Evolutionary conservation across 1,140 invertebrate genomes (phyloP), one percentile per base, ranked within the genome.

Genomic region (Ooceraea biroi): DNA sequence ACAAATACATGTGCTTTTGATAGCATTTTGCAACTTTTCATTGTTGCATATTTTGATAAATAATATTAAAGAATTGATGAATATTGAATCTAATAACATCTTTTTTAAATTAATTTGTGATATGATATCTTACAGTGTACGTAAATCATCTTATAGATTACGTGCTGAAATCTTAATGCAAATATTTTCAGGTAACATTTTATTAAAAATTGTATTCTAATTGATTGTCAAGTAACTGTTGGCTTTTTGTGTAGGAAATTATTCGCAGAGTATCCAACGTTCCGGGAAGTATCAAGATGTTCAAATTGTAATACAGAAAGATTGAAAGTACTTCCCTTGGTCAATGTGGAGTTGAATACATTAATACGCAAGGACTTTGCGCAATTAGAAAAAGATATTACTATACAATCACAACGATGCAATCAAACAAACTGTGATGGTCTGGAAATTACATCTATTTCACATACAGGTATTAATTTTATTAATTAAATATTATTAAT

Each of bases 201-300:
- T 68, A 68, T 25, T 7, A 36, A 63, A 0, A 63, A 10, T 0
- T 63, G n/a, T 17, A 41, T 41, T 11, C 14, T 63, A 3, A 41
- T 63, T 1, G n/a, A 63, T 50, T 68, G 46, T 50, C 22, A 68
- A 50, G 65, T 68, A n/a, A 68, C 46, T n/a, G 65, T 68, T 50
- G 46, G 22, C n/a, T 68, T 68, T 17, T 22, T 63, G n/a, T 41
- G 17, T n/a, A 10, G 30, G 1, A 41, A 41, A 36, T 41, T 63
- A 63, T 63, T 41, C 41, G 1, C 27, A 63, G 19, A 30, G 7
- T 19, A 4, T 41, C 30, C 30, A 0, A 11, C 8, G 0, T 41
- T 41, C 19, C n/a, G 11, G 1, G 61, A 63, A 19, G 11, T 63
- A n/a, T 63, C 30, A 1, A 63, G 0, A 19, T 41, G 61, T 19